phyloP scores from a whole-genome alignment of 2,888 invertebrate species.

The Macrosiphum euphorbiae region DNA sequence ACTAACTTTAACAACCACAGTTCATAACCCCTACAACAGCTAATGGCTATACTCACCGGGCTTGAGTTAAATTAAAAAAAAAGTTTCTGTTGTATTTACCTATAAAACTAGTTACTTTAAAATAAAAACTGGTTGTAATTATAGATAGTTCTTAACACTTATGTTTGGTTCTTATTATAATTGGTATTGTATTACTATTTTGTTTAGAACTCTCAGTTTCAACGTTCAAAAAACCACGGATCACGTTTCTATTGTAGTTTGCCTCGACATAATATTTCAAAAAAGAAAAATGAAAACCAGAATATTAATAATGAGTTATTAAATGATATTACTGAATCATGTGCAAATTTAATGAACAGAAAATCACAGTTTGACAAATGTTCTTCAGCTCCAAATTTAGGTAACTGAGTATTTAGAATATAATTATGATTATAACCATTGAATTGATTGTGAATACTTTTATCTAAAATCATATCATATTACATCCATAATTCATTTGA shows the following conservation, averaged over 20 bases:
- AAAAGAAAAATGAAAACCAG: slow-evolving; percentile 44
- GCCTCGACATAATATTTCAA: slow-evolving; percentile 41
- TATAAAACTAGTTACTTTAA: not conserved
- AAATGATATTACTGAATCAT: slow-evolving; percentile 56
- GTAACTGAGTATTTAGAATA: not conserved
- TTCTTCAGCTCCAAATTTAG: slow-evolving; percentile 61
- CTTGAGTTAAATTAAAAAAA: too few relatives aligned
- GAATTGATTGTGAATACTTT: not conserved
- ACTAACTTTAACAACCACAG: too few relatives aligned
- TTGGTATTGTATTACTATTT: not conserved
- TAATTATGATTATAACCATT: not conserved
- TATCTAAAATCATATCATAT: not conserved
- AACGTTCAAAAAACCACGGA: slow-evolving; percentile 54
- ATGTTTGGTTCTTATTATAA: not conserved
- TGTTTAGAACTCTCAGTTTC: slow-evolving; percentile 53
- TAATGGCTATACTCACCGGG: too few relatives aligned
- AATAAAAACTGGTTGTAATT: not conserved
- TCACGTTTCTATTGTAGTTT: slow-evolving; percentile 59
- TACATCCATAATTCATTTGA: not conserved
- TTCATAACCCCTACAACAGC: too few relatives aligned
- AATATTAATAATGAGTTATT: slow-evolving; percentile 36
- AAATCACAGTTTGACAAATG: slow-evolving; percentile 58
- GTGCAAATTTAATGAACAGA: slow-evolving; percentile 34
- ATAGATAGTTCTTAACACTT: not conserved
- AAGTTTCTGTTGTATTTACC: not conserved